These are phyloP conservation scores for Leistus spinibarbis DNA, from an alignment of 2,888 invertebrate species.

Conservation along the genomic window DNA sequence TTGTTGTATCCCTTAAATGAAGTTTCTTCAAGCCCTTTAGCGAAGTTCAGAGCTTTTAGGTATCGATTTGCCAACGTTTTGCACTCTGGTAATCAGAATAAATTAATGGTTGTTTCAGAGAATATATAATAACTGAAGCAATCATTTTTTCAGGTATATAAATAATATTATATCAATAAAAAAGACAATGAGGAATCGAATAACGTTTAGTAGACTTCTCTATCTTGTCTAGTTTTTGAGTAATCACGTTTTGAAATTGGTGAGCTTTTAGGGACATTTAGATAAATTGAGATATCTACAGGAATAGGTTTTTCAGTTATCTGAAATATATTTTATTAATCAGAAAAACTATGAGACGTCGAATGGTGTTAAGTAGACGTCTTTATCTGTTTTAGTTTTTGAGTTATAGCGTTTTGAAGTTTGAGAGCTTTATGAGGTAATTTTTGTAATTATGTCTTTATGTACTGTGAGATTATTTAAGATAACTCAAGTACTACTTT, in stretches of 20 bases:
- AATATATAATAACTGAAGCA: background rate
- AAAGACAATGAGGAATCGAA: background rate
- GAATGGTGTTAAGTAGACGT: background rate
- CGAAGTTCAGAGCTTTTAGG: background rate
- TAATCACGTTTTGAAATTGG: too few relatives aligned
- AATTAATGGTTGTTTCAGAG: background rate
- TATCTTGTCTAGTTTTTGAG: too few relatives aligned
- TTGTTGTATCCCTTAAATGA: background rate
- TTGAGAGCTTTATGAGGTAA: background rate
- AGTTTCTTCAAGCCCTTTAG: background rate
- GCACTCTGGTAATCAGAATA: background rate
- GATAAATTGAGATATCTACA: too few relatives aligned
- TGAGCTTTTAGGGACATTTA: too few relatives aligned
- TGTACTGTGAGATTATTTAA: too few relatives aligned
- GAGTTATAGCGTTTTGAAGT: background rate
- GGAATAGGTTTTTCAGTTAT: too few relatives aligned
- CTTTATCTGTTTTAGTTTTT: background rate
- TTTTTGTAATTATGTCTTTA: too few relatives aligned
- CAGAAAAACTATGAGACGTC: too few relatives aligned
- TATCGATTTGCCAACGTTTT: background rate
- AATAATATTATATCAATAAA: background rate
- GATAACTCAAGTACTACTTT: too few relatives aligned
- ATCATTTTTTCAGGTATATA: background rate
- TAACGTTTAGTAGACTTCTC: too few relatives aligned
- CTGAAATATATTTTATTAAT: too few relatives aligned